These are phyloP conservation scores for Cactoblastis cactorum DNA, from an alignment of 2,888 invertebrate genomes.

Conservation along the genomic window DNA sequence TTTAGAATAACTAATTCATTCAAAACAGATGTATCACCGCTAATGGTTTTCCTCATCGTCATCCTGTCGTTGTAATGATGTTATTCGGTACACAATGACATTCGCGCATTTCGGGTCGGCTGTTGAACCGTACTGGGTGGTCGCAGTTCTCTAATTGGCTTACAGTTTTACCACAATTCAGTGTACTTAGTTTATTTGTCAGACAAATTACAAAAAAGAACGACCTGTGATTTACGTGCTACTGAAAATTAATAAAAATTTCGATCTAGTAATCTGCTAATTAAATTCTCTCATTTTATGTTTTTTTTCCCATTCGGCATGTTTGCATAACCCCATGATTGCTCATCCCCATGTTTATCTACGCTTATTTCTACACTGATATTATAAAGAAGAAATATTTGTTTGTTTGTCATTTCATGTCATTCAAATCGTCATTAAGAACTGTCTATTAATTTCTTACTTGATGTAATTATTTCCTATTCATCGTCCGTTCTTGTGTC, in stretches of 20 bases:
- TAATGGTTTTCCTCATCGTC: conserved; percentile 6
- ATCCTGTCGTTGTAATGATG: conserved; percentile 32
- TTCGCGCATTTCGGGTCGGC: conserved; percentile 51
- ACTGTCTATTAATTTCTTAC: background rate
- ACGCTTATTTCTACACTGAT: no score
- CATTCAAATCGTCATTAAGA: background rate
- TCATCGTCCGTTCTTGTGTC: background rate
- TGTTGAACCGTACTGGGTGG: conserved; percentile 37
- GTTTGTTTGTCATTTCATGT: background rate
- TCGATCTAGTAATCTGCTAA: no score
- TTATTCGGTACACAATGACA: conserved; percentile 46
- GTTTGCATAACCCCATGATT: no score
- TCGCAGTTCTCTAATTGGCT: background rate
- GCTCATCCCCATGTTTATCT: no score
- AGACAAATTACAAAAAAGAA: background rate
- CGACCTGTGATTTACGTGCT: no score
- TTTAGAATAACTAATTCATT: no score
- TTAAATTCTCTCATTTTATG: no score
- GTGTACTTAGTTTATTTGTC: no score
- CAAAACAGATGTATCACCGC: conserved; percentile 15
- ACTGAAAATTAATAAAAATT: no score
- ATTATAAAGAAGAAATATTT: no score
- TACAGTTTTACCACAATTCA: no score
- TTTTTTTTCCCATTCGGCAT: no score
- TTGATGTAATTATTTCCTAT: background rate